phyloP scores from a whole-genome alignment of 2,113 vertebrate genomes.

The Gobius niger region DNA sequence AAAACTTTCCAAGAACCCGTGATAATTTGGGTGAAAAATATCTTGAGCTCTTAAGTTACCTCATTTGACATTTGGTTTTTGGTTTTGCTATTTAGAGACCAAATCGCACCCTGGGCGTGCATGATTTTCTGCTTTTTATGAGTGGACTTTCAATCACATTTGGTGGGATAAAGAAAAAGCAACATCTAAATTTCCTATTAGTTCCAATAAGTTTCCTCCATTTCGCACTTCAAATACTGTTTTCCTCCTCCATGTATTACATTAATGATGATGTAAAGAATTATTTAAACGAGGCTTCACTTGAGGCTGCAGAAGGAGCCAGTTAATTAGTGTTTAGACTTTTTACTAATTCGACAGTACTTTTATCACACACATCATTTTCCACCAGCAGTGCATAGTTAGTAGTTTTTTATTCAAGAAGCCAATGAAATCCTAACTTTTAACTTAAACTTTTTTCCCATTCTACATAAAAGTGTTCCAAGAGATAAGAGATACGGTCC shows the following conservation, averaged over 20 bases:
- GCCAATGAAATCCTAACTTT: neutral
- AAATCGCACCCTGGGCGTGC: slow-evolving; percentile 30
- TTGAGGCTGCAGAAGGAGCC: neutral
- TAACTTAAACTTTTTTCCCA: neutral
- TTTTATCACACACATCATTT: neutral
- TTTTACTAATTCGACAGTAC: slow-evolving; percentile 5
- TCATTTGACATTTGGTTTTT: slow-evolving; percentile 48
- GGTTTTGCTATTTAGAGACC: slow-evolving; percentile 32
- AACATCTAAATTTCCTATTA: slow-evolving; percentile 3
- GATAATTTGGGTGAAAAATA: neutral
- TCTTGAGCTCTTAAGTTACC: slow-evolving; percentile 9
- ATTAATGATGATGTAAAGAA: slow-evolving; percentile 22
- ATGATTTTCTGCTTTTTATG: slow-evolving; percentile 39
- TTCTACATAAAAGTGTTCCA: too few relatives aligned
- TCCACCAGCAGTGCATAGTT: neutral
- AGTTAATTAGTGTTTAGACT: slow-evolving; percentile 1
- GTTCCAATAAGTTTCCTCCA: slow-evolving; percentile 21
- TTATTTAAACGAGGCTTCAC: slow-evolving; percentile 20
- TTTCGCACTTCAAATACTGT: slow-evolving; percentile 7
- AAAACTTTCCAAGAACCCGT: slow-evolving; percentile 5
- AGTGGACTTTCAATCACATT: slow-evolving; percentile 30
- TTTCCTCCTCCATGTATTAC: slow-evolving; percentile 9
- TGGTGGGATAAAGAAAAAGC: slow-evolving; percentile 1
- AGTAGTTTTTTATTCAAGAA: neutral
- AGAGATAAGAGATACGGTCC: too few relatives aligned